A percentile compares a stretch with the other conserved stretches of the same genome.
Evolutionary conservation across 2,888 invertebrate genomes (phyloP).

Genomic region (Thereva nobilitata): DNA sequence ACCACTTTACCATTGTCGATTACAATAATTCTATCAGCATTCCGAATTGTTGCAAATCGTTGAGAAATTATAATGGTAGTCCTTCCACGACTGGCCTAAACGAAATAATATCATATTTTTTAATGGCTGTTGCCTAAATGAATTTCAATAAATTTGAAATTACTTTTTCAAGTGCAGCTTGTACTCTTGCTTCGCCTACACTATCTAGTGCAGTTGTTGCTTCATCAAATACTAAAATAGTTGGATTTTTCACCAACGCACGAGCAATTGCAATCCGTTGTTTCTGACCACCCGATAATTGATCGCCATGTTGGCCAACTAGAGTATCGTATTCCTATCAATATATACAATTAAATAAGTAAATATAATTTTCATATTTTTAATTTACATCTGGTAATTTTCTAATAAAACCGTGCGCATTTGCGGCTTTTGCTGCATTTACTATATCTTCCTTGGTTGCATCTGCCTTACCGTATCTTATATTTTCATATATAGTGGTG

Average conservation of each 20-base stretch:
- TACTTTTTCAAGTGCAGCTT: slow-evolving; percentile 75
- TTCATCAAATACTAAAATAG: slow-evolving; percentile 79
- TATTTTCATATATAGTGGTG: slow-evolving; percentile 83
- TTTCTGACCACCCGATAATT: slow-evolving; percentile 86
- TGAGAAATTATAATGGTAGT: slow-evolving; percentile 82
- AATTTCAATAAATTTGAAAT: slow-evolving; percentile 12
- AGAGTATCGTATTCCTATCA: slow-evolving; percentile 74
- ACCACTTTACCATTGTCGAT: slow-evolving; percentile 70
- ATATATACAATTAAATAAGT: neutral
- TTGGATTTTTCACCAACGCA: slow-evolving; percentile 78
- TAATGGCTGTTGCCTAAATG: slow-evolving; percentile 5
- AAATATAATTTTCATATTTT: neutral
- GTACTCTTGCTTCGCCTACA: slow-evolving; percentile 83
- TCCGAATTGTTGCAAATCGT: slow-evolving; percentile 72
- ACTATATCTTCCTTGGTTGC: slow-evolving; percentile 71
- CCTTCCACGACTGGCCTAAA: slow-evolving; percentile 70
- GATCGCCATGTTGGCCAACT: slow-evolving; percentile 82
- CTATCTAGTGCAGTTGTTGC: slow-evolving; percentile 89
- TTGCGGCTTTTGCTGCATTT: slow-evolving; percentile 72
- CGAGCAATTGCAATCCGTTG: slow-evolving; percentile 89
- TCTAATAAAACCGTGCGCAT: slow-evolving; percentile 77
- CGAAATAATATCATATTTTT: slow-evolving; percentile 12
- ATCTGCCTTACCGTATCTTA: slow-evolving; percentile 74
- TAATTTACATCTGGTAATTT: slow-evolving; percentile 66
- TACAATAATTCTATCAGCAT: slow-evolving; percentile 74